Evolutionary conservation across 2,888 invertebrate genomes (phyloP), one percentile per base, ranked within the genome.

Genomic region (Cantharis flavilabris): DNA sequence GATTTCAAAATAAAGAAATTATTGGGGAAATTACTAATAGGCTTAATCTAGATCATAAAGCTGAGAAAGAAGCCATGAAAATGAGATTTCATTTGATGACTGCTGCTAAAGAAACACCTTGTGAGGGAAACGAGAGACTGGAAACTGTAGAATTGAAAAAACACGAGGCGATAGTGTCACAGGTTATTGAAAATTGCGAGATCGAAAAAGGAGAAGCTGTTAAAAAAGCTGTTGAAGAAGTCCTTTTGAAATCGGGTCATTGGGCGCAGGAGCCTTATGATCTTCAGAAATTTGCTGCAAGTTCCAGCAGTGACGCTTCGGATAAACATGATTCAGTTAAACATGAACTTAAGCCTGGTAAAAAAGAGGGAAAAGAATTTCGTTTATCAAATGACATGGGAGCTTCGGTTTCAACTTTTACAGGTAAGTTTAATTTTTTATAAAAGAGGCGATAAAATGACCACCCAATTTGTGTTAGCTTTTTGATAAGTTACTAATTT

Each of bases 81-180:
- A 93, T 93, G 63, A 92, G 94, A 82, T 94, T 93, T 87, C 92
- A 93, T 77, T 88, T 95, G 77, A 94, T 95, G 91, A 92, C 95
- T 0, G 30, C 77, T 26, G 70, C 71, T 13, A 79, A 77, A 71
- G 90, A 93, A 62, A 94, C 94, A 74, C 94, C 95, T 0, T 95
- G 95, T 7, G 95, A 96, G 84, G 94, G 93, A 87, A 92, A 94
- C 18, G 94, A 94, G 87, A 90, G 93, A 62, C 70, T 28, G 5
- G 80, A 80, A 3, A 90, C 90, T 0, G 75, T 74, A 64, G 77
- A 93, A 83, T 88, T 93, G 49, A 86, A 89, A 3, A 92, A 90
- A 79, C 93, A 93, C 84, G 93, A 94, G 82, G 90, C 92, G 0
- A 92, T 93, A 64, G 86, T 95, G 23, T 90, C 91, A 80, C 94